Base-by-base conservation (phyloP, 1,140 invertebrate species). In the Drosophila littoralis region DNA sequence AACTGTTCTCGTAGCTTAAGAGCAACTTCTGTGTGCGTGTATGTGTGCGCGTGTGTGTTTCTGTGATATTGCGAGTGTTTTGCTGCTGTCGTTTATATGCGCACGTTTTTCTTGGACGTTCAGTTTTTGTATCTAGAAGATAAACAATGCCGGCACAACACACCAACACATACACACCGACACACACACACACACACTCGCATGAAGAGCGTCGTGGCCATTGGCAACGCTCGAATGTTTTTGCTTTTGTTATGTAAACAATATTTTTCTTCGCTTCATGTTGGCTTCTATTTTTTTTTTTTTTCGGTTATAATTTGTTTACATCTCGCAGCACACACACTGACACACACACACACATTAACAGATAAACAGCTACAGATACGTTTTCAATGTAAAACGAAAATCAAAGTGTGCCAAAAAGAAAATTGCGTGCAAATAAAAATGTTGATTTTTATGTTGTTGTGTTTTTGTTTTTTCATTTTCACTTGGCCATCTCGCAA, bases 71-170 rank as follows among this genome's bases (percentile, higher is more conserved):
- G 54, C 40, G 59, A 57, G 38, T 75, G 52, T 64, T 67, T 80
- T 63, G 15, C 33, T 40, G 43, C 40, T 54, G 52, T 59, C 9
- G 7, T 28, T 75, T 73, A 70, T 42, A 42, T 81, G 80, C 81
- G 77, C 85, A 89, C 80, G 81, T 89, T 90, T 82, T 90, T 86
- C 75, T 76, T 89, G 83, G 69, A 83, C 80, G 77, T 88, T 72
- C 61, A 38, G 55, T 72, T 58, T 65, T 77, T 89, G 80, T 88
- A 78, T 88, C 84, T 81, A 90, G 50, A 89, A 90, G 84, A 89
- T 89, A 89, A 89, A 89, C 84, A 89, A 89, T 90, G 85, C 84
- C 84, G 85, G 84, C 84, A 89, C 68, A 88, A 80, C 84, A 83
- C 76, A 78, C 58, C 36, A 75, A 75, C 46, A 58, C 40, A 12